phyloP scores from a whole-genome alignment of 2,797 vertebrate genomes.

The Lateolabrax maculatus region DNA sequence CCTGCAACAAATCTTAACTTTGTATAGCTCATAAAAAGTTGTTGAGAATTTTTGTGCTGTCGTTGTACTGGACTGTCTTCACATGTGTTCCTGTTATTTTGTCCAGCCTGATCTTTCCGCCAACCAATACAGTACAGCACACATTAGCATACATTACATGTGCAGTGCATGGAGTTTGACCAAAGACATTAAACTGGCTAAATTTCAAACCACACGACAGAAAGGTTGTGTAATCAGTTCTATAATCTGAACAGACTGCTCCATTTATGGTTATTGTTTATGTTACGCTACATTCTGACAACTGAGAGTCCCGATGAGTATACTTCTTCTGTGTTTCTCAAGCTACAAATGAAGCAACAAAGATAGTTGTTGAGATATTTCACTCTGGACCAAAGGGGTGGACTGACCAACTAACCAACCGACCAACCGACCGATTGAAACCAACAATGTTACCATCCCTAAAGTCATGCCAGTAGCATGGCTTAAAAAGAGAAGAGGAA shows the following conservation, averaged over 20 bases:
- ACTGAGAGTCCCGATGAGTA: not conserved
- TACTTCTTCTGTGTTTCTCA: not conserved
- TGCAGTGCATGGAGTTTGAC: too few relatives aligned
- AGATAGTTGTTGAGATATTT: too few relatives aligned
- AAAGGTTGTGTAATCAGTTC: not conserved
- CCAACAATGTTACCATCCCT: too few relatives aligned
- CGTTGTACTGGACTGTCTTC: too few relatives aligned
- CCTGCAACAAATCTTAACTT: not conserved
- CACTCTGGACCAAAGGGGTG: not conserved
- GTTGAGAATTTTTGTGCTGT: not conserved
- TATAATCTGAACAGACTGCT: not conserved
- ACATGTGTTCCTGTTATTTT: not conserved
- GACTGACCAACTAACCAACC: too few relatives aligned
- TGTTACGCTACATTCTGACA: not conserved
- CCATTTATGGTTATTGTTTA: not conserved
- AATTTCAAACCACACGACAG: not conserved
- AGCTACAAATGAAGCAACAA: too few relatives aligned
- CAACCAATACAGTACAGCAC: too few relatives aligned
- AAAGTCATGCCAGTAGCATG: too few relatives aligned
- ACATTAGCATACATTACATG: too few relatives aligned
- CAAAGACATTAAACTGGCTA: not conserved
- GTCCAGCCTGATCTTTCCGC: too few relatives aligned
- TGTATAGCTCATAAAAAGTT: not conserved
- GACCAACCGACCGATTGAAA: too few relatives aligned
- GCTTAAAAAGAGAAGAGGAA: too few relatives aligned